Evolutionary conservation across 2,113 vertebrate species (phyloP), one percentile per base, ranked within the genome.

Genomic region (Acinonyx jubatus): DNA sequence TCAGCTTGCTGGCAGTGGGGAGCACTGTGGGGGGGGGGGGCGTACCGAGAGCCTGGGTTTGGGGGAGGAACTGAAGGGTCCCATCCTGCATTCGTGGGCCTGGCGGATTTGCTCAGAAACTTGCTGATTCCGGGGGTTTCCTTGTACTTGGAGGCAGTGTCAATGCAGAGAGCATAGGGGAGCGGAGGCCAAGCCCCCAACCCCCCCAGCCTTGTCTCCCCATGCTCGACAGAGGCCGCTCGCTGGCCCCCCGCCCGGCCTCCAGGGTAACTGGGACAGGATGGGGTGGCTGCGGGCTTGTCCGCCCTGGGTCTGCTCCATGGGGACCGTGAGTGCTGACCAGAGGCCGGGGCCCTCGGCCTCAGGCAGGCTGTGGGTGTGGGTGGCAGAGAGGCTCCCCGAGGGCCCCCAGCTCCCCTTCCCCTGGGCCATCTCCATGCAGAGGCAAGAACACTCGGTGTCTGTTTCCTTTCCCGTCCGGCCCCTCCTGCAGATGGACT

Each of bases 1-100:
- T 73, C 6, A 1, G 8, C 12, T 36, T 16, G 45, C 10, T 0
- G 1, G 27, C 13, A 7, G 10, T 0, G 2, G 15, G 45, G 36
- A n/a, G 4, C 21, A 31, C 18, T 10, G 8, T n/a, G 18, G 57
- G 48, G 61, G 61, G 80, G 19, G 61, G 80, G 19, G 1, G 14
- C 5, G 18, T 5, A 8, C 29, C 38, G 4, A 2, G 8, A 14
- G 21, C 23, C 8, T 12, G 14, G 29, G 8, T 5, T 18, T 18
- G 15, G 10, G 16, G 29, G 50, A 41, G 86, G 52, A 61, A 14
- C 33, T 4, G 12, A 61, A 19, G 7, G 10, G 2, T 18, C 52
- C 31, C 6, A 7, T 25, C 25, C 55, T 13, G 3, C 1, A 6
- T 13, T 7, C 0, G 3, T 36, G 21, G 10, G 4, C 29, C 33